phyloP scores from a whole-genome alignment of 1,140 invertebrate genomes.

The Hormaphis cornu region DNA sequence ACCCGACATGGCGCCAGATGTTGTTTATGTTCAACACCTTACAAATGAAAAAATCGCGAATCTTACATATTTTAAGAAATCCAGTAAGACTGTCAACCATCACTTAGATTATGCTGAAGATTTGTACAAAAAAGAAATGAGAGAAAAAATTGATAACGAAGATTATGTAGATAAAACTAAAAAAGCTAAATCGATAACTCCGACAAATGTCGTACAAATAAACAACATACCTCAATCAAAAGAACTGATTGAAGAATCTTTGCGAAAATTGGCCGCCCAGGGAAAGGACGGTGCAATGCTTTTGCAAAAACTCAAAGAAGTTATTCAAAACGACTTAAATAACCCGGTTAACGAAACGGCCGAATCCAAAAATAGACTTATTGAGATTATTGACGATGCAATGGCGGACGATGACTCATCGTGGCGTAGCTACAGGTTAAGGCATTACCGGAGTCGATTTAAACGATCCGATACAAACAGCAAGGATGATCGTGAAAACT shows the following conservation, averaged over 20 bases:
- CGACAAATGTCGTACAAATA: constrained; percentile 43
- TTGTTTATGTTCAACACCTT: neutral
- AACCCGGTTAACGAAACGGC: neutral
- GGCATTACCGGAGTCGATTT: constrained; percentile 15
- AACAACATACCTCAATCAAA: constrained; percentile 28
- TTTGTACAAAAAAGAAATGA: constrained; percentile 30
- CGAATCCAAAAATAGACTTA: neutral
- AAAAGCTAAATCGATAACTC: neutral
- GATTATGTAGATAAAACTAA: neutral
- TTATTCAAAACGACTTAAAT: neutral
- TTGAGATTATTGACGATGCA: constrained; percentile 8
- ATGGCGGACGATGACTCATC: constrained; percentile 14
- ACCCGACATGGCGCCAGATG: constrained; percentile 15
- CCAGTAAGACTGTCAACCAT: constrained; percentile 26
- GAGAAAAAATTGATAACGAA: constrained; percentile 18
- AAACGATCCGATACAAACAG: neutral
- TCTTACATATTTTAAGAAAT: neutral
- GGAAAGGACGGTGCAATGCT: constrained; percentile 10
- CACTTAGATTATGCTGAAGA: constrained; percentile 34
- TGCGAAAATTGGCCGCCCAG: constrained; percentile 8
- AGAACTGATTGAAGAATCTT: constrained; percentile 24
- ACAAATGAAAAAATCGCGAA: neutral
- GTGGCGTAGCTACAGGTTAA: constrained; percentile 1
- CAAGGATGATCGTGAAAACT: neutral
- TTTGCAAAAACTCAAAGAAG: constrained; percentile 18